These are phyloP conservation scores for Mionectes olivaceus DNA, from an alignment of 2,797 vertebrate genomes.

Conservation along the genomic window DNA sequence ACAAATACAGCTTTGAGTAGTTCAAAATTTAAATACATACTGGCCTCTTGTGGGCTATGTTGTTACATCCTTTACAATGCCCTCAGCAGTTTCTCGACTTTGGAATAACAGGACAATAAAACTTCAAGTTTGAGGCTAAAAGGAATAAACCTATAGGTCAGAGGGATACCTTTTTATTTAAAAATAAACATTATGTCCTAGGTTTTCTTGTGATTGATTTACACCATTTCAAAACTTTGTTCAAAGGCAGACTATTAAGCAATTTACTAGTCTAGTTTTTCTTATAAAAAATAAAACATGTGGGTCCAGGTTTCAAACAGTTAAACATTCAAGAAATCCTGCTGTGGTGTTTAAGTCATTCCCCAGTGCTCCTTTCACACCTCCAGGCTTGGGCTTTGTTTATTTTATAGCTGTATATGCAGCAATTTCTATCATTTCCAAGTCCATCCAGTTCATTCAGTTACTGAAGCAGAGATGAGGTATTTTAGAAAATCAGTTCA, in stretches of 20 bases:
- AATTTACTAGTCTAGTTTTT: background rate
- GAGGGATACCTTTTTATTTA: background rate
- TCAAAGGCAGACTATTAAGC: background rate
- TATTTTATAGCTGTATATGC: background rate
- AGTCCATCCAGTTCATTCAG: background rate
- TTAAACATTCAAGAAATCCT: background rate
- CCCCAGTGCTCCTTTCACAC: background rate
- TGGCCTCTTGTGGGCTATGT: slow-evolving; percentile 48
- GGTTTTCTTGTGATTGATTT: background rate
- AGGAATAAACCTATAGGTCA: background rate
- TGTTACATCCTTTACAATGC: background rate
- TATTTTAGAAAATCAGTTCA: background rate
- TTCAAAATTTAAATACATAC: slow-evolving; percentile 28
- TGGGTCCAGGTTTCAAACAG: background rate
- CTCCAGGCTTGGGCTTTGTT: background rate
- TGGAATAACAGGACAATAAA: background rate
- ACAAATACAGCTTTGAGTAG: background rate
- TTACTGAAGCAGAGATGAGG: background rate
- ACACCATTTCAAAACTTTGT: background rate
- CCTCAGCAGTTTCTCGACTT: slow-evolving; percentile 2
- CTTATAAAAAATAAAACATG: background rate
- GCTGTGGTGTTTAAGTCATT: background rate
- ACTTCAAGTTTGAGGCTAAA: background rate
- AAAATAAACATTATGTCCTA: background rate
- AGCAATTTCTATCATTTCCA: background rate